phyloP scores from a whole-genome alignment of 2,797 vertebrate genomes.

The Adrianichthys oophorus region DNA sequence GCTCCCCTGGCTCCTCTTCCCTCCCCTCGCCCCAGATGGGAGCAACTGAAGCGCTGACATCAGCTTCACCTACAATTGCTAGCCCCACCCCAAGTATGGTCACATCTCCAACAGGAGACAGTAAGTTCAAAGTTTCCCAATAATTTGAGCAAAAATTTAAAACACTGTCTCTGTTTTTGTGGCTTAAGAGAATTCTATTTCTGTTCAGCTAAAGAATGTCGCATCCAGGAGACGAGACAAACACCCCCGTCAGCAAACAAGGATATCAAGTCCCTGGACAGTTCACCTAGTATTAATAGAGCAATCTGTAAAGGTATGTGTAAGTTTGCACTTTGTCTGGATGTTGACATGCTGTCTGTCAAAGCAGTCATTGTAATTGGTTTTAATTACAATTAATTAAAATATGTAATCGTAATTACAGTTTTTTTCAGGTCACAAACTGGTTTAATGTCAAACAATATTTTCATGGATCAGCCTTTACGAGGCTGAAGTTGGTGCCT shows the following conservation, averaged over 20 bases:
- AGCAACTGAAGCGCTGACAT: constrained; percentile 85
- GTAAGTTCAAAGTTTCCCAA: constrained; percentile 63
- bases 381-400: too few species aligned
- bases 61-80: constrained; percentile 89
- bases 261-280: constrained; percentile 91
- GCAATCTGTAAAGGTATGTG: constrained; percentile 91
- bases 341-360: too few species aligned
- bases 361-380: too few species aligned
- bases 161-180: background rate
- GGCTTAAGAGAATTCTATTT: background rate
- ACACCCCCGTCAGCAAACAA: constrained; percentile 90
- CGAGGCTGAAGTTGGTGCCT: too few species aligned
- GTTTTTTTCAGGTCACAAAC: too few species aligned
- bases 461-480: too few species aligned
- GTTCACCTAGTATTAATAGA: constrained; percentile 86
- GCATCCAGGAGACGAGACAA: constrained; percentile 93
- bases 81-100: constrained; percentile 89
- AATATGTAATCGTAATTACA: too few species aligned
- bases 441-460: too few species aligned
- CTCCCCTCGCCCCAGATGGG: constrained; percentile 88
- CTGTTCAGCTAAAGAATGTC: constrained; percentile 89
- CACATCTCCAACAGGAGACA: constrained; percentile 86
- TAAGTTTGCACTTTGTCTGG: background rate
- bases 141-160: background rate
- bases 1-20: constrained; percentile 83